Evolutionary conservation across 2,888 invertebrate genomes (phyloP).

Genomic region (Apoda limacodes): DNA sequence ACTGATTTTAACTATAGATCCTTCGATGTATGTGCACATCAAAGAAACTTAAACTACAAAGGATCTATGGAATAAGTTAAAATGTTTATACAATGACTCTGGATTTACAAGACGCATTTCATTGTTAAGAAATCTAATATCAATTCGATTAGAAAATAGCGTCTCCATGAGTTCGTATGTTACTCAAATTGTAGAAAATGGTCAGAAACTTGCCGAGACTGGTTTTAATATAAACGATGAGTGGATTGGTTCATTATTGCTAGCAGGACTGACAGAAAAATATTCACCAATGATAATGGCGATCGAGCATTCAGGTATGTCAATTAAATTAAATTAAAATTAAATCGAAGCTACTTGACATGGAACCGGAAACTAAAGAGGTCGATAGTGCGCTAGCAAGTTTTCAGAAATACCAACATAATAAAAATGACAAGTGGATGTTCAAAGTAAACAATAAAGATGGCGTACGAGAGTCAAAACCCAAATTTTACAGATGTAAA

Average conservation of each 20-base stretch:
- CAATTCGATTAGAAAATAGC: conserved; percentile 7
- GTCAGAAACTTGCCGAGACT: conserved; percentile 10
- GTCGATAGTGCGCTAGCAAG: not conserved
- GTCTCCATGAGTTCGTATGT: conserved; percentile 9
- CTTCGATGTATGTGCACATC: conserved; percentile 11
- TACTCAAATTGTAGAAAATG: conserved; percentile 11
- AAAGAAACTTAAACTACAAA: conserved; percentile 7
- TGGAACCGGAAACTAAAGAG: conserved; percentile 1
- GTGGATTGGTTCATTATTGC: conserved; percentile 5
- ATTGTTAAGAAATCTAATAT: conserved; percentile 5
- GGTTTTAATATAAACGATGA: conserved; percentile 12
- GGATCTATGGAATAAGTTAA: conserved; percentile 9
- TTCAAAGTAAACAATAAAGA: conserved; percentile 17
- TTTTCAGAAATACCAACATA: conserved; percentile 6
- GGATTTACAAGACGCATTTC: conserved; percentile 9
- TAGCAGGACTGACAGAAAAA: conserved; percentile 14
- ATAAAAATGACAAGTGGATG: conserved; percentile 14
- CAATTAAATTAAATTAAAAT: conserved; percentile 1
- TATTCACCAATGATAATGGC: conserved; percentile 5
- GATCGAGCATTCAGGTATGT: no score
- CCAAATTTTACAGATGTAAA: conserved; percentile 6
- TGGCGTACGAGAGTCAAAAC: conserved; percentile 4
- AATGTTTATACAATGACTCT: conserved; percentile 7
- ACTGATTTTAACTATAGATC: conserved; percentile 13
- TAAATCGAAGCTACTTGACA: conserved; percentile 1